Base-by-base conservation (phyloP, 92 coral and sea anemone genomes). In the Epizoanthus ramosus region DNA sequence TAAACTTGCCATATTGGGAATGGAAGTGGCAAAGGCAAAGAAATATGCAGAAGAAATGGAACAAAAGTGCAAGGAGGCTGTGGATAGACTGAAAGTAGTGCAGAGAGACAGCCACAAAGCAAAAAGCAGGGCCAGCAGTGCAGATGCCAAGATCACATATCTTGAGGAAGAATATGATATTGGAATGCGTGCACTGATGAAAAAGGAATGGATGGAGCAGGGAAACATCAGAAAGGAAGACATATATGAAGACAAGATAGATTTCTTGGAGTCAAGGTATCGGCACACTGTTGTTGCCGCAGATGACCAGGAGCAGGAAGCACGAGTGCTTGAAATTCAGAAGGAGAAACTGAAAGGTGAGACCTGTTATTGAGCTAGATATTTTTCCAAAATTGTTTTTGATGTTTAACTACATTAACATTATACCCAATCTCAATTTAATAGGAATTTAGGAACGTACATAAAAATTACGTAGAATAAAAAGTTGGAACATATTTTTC, bases 311-410 rank as follows among this genome's bases (percentile, higher is more conserved):
- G 91, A 85, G 22, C 89, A 79, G 65, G 93, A 87, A 8, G 87
- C 86, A 7, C 89, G 85, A 71, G 16, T 57, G 39, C 87, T 93
- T 63, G 83, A 76, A 18, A 71, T 33, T 39, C 90, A 90, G 59
- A 77, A 85, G n/a, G 94, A 92, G 52, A 92, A 85, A 71, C 84
- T 90, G 63, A 80, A 86, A 70, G 59, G 96, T 92, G 88, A 87
- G 90, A 24, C 50, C 59, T 41, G 25, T 33, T 74, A 24, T 53
- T 12, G 21, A 60, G 18, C 63, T 25, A 56, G 58, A 16, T 56
- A 71, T 75, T 41, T 3, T 15, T 63, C 13, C 37, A 63, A 23
- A 6, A 24, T 63, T 9, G 15, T 10, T 1, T 23, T n/a, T 17
- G 43, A 84, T 60, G 2, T 8, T 60, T 18, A 60, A n/a, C n/a